Conservation (phyloP, 2,113 vertebrate genomes). For the Lophochroa leadbeateri region DNA sequence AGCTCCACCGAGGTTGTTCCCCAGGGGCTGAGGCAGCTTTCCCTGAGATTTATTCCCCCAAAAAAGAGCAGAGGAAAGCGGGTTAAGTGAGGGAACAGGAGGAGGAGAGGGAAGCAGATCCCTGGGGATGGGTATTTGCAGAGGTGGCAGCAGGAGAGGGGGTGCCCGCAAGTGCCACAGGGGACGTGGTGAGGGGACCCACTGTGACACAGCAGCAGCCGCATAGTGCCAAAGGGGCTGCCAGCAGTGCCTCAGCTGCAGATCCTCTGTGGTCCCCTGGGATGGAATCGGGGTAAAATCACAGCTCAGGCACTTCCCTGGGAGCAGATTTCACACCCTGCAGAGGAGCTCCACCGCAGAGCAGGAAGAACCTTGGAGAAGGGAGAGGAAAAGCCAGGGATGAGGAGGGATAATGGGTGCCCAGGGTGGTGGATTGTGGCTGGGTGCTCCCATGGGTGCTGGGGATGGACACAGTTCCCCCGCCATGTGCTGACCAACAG, state of each 20-base stretch:
- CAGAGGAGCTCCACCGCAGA: accelerated
- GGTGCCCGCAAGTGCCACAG: not conserved
- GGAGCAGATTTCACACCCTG: not conserved
- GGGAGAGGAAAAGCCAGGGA: not conserved
- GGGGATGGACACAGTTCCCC: not conserved
- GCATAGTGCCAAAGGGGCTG: accelerated
- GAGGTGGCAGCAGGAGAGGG: not conserved
- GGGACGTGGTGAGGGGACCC: not conserved
- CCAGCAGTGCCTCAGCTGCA: accelerated
- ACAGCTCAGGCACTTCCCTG: not conserved
- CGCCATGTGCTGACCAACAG: accelerated
- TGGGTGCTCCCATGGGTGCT: accelerated
- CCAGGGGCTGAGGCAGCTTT: not conserved
- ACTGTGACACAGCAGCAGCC: accelerated
- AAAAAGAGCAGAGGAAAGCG: not conserved
- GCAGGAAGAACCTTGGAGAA: not conserved
- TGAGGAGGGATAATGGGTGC: not conserved
- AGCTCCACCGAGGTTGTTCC: not conserved
- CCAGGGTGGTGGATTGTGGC: accelerated
- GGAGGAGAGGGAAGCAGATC: not conserved
- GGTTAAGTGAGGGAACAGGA: not conserved
- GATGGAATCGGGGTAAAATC: not conserved
- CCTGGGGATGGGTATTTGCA: not conserved
- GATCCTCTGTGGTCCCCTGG: accelerated
- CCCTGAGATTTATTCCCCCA: not conserved